Base-by-base conservation (phyloP, 2,113 vertebrate genomes). In the Lasiurus borealis region DNA sequence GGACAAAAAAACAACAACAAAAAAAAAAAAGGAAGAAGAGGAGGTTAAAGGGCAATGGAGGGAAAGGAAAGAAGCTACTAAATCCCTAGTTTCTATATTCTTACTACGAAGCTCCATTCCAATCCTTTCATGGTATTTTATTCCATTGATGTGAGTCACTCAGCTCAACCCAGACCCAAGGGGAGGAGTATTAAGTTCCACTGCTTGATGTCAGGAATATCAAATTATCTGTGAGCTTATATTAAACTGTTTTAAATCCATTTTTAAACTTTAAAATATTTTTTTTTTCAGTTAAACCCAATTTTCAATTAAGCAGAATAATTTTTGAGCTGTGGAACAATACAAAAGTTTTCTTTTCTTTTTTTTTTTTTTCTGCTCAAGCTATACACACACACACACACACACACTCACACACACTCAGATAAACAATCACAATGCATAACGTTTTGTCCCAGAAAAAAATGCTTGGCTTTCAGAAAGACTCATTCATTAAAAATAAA, bases 391-490 rank as follows among this genome's bases (percentile, higher is more conserved):
- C 48, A 64, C 13, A 29, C 2, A 72, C 13, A 62, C 19, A 31
- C 7, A 54, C 25, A 46, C 11, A 50, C 12, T 6, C 9, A 50
- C 16, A 21, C 5, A 69, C 25, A 40, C 78, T 77, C 8, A 73
- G 11, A 82, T 40, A 64, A 2, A 76, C 62, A 59, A 92, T 23
- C 54, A 91, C 59, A 68, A 75, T 77, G 52, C 31, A 69, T 73
- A 78, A 93, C 71, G 36, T 83, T 90, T 66, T 92, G 29, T 85
- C 19, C 78, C 2, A 83, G 72, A 36, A 90, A 95, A n/a, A 95
- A 93, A 71, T 93, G 31, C 36, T 93, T 97, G 68, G 90, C 77
- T 94, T 97, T 95, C 88, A 92, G 87, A 97, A 94, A 76, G 31
- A 2, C 11, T 83, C 73, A 93, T 66, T 95, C 82, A 96, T 95